A percentile compares a stretch with the other conserved stretches of the same genome.
phyloP scores from a whole-genome alignment of 2,113 vertebrate genomes.

The Bettongia penicillata region DNA sequence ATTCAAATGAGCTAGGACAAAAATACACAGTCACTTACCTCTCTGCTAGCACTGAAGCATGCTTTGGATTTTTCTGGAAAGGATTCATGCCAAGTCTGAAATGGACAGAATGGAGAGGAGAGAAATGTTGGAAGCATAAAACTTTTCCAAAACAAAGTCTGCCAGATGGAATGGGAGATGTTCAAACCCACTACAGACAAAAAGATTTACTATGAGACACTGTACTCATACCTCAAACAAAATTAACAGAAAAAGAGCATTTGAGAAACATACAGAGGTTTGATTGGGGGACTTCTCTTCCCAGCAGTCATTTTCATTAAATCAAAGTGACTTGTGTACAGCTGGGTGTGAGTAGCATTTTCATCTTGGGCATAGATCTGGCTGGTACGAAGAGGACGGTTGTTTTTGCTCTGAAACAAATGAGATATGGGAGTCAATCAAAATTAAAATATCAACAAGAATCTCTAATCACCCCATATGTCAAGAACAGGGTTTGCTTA shows the following conservation, averaged over 20 bases:
- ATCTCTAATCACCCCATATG: too few species aligned
- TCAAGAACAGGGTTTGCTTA: not conserved
- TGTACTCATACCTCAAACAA: not conserved
- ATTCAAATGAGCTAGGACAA: not conserved
- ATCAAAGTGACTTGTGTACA: slow-evolving; percentile 89
- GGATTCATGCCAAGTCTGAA: slow-evolving; percentile 89
- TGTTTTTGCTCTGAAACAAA: slow-evolving; percentile 86
- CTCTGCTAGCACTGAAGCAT: slow-evolving; percentile 88
- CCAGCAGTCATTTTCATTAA: slow-evolving; percentile 91
- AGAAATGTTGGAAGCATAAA: not conserved
- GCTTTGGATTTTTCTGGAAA: slow-evolving; percentile 92
- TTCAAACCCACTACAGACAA: not conserved
- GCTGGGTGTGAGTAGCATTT: slow-evolving; percentile 88
- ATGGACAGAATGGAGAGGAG: not conserved
- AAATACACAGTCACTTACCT: slow-evolving; percentile 80
- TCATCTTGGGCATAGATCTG: slow-evolving; percentile 92
- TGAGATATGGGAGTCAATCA: not conserved
- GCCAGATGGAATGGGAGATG: fast-evolving
- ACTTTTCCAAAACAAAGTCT: not conserved
- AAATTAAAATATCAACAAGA: not conserved
- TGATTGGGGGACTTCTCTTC: slow-evolving; percentile 90
- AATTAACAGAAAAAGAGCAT: not conserved
- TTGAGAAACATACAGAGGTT: slow-evolving; percentile 84
- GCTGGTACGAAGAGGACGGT: slow-evolving; percentile 86
- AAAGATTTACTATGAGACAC: not conserved